These are phyloP conservation scores for Synanthedon formicaeformis DNA, from an alignment of 2,888 invertebrate species.

Conservation along the genomic window DNA sequence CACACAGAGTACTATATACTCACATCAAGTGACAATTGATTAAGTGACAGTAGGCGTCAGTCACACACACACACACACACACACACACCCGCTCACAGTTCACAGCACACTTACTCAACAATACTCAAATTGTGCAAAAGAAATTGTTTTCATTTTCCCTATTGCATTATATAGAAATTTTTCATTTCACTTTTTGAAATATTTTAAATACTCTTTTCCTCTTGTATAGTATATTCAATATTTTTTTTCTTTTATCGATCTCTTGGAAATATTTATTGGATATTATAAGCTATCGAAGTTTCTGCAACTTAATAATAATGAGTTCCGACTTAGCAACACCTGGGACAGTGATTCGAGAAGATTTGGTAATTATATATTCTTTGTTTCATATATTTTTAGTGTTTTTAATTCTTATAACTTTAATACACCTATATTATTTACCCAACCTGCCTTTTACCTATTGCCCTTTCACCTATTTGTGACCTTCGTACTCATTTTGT, in stretches of 20 bases:
- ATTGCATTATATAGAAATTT: not conserved
- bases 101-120: no score
- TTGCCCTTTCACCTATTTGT: not conserved
- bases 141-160: no score
- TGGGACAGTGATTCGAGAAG: conserved; percentile 49
- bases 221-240: not conserved
- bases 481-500: conserved; percentile 12
- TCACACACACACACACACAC: no score
- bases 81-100: no score
- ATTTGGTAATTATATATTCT: conserved; percentile 40
- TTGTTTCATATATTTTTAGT: not conserved
- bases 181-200: not conserved
- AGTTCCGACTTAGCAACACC: conserved; percentile 38
- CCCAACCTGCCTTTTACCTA: no score
- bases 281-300: not conserved
- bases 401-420: no score
- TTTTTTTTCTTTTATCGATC: not conserved
- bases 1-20: no score
- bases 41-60: no score
- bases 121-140: no score
- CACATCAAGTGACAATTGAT: no score
- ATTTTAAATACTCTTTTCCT: not conserved
- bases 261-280: not conserved
- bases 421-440: no score
- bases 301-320: conserved; percentile 22